Evolutionary conservation across 2,797 vertebrate genomes (phyloP), one percentile per base, ranked within the genome.

Genomic region (Danionella dracula): DNA sequence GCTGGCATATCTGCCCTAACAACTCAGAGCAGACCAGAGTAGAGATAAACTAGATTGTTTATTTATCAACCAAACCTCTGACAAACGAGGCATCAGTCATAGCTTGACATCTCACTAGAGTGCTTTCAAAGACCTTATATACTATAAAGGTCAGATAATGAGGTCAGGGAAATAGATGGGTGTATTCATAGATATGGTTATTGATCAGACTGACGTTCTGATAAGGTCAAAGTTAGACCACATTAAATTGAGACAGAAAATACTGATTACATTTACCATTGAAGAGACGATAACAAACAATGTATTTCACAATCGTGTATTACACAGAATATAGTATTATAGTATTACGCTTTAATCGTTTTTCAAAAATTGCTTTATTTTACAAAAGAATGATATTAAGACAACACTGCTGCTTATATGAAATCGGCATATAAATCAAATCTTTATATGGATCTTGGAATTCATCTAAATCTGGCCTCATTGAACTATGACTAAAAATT

Each of bases 1-100:
- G 40, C 68, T 71, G 54, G 45, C 31, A 66, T 29, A 56, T 48
- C 16, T 32, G 23, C 40, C 7, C 11, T 35, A 66, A 54, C 54
- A 58, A 53, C 50, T 66, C 54, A 59, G 21, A 46, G 8, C 4
- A 3, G 13, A 27, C 50, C 16, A 23, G 45, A 41, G 19, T 12
- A 4, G 51, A 57, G 29, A 34, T 32, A 44, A 70, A 23, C 15
- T 15, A 35, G 44, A 70, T 57, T 19, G 64, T 62, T 16, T 31
- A 34, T 48, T 23, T 11, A 42, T 46, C 23, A 41, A 21, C 15
- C 27, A 31, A 62, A 31, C 21, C 13, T 12, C 15, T 20, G 35
- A 62, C 37, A 29, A 45, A 40, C 9, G 45, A 8, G 42, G 19
- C 8, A 12, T 19, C 34, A 51, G 23, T 63, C 23, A 42, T 51